phyloP scores from a whole-genome alignment of 2,888 invertebrate species.

The Heliconius erato region DNA sequence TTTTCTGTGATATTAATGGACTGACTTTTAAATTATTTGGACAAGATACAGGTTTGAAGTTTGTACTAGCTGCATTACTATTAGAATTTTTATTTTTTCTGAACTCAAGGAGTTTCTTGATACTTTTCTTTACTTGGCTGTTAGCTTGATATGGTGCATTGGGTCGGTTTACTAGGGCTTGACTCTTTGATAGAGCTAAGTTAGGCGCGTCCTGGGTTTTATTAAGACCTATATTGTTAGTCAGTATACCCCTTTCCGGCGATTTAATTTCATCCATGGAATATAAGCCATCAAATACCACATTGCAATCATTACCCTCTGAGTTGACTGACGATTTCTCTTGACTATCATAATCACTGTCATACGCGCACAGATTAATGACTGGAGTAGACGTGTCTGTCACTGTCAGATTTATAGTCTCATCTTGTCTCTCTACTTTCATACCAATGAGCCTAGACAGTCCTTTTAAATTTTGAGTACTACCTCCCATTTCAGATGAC shows the following conservation, averaged over 20 bases:
- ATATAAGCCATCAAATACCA: slow-evolving; percentile 70
- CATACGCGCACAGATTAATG: slow-evolving; percentile 54
- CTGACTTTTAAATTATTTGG: slow-evolving; percentile 17
- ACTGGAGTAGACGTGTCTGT: background rate
- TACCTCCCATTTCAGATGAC: slow-evolving; percentile 23
- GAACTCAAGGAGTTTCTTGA: slow-evolving; percentile 69
- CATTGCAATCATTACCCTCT: slow-evolving; percentile 62
- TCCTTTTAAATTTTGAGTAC: slow-evolving; percentile 51
- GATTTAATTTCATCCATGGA: slow-evolving; percentile 73
- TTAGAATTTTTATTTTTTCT: slow-evolving; percentile 60
- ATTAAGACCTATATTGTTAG: slow-evolving; percentile 29
- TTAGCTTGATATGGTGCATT: slow-evolving; percentile 8
- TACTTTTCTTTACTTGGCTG: slow-evolving; percentile 60
- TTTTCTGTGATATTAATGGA: slow-evolving; percentile 55
- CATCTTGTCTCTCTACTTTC: slow-evolving; percentile 62
- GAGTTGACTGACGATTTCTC: slow-evolving; percentile 65
- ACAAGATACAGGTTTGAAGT: background rate
- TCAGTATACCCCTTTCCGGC: slow-evolving; percentile 57
- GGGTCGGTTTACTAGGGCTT: background rate
- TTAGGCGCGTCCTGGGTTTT: slow-evolving; percentile 10
- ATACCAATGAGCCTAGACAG: slow-evolving; percentile 70
- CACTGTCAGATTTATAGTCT: slow-evolving; percentile 26
- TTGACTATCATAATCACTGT: slow-evolving; percentile 70
- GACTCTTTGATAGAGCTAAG: background rate
- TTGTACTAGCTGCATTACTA: slow-evolving; percentile 22